Percentiles rank a stretch among this genome's conserved stretches.
Evolutionary conservation across 2,888 invertebrate species (phyloP).

Genomic region (Drosophila algonquin): DNA sequence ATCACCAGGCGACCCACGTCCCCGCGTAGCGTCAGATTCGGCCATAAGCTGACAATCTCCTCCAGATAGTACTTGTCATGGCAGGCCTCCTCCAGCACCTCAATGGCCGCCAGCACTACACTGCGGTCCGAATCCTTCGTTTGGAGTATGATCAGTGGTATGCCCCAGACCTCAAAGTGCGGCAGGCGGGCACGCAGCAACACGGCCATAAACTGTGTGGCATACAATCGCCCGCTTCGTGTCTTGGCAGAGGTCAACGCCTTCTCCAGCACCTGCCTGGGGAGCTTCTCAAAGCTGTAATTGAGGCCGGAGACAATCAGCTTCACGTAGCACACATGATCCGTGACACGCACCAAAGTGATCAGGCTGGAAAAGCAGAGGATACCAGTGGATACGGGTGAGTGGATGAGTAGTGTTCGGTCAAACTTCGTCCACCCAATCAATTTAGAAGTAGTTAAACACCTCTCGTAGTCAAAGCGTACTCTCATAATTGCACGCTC

Average conservation of each 20-base stretch:
- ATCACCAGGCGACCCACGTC: conserved; percentile 91
- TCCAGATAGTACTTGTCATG: conserved; percentile 92
- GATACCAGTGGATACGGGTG: neutral
- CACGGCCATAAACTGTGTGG: conserved; percentile 95
- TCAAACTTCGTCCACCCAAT: no score
- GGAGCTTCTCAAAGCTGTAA: conserved; percentile 88
- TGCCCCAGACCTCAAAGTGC: conserved; percentile 93
- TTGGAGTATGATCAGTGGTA: conserved; percentile 93
- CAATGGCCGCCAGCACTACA: conserved; percentile 91
- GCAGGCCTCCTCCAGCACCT: conserved; percentile 95
- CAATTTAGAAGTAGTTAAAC: no score
- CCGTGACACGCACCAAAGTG: conserved; percentile 91
- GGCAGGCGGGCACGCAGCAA: conserved; percentile 89
- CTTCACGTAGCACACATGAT: conserved; percentile 96
- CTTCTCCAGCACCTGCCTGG: conserved; percentile 86
- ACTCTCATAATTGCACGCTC: no score
- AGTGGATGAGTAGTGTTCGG: no score
- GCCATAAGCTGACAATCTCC: conserved; percentile 90
- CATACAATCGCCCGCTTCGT: conserved; percentile 89
- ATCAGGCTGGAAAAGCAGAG: conserved; percentile 86
- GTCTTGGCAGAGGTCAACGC: conserved; percentile 84
- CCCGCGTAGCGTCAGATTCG: conserved; percentile 88
- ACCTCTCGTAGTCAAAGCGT: no score
- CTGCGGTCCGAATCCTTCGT: conserved; percentile 92
- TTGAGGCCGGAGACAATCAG: conserved; percentile 96